Conservation (phyloP, 2,888 invertebrate species). For the Hetaerina titia region DNA sequence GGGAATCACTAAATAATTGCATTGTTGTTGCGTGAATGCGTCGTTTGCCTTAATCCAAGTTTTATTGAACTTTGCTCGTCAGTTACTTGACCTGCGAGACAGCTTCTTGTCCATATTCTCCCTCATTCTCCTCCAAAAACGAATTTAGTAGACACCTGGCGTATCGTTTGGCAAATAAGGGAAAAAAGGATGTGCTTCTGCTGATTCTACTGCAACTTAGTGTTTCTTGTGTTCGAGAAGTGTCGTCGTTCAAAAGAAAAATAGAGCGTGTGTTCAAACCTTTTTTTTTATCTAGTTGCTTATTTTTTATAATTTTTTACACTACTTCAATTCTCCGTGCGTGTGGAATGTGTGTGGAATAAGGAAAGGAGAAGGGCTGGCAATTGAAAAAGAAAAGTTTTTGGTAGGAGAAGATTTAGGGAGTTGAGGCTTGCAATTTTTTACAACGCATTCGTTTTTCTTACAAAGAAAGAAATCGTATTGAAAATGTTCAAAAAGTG, state of each 20-base stretch:
- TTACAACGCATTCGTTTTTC: constrained; percentile 11
- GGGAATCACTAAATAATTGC: background rate
- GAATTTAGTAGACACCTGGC: constrained; percentile 20
- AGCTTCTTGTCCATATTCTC: constrained; percentile 24
- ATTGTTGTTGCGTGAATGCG: constrained; percentile 47
- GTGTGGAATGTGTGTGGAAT: constrained; percentile 54
- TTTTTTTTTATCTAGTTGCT: constrained; percentile 54
- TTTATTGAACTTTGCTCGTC: constrained; percentile 51
- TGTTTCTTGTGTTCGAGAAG: constrained; percentile 47
- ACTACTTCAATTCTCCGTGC: constrained; percentile 50
- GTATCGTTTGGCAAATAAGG: constrained; percentile 25
- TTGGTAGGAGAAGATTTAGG: constrained; percentile 11
- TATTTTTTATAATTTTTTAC: constrained; percentile 66
- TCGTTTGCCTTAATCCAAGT: constrained; percentile 43
- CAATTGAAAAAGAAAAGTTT: constrained; percentile 11
- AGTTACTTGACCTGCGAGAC: background rate
- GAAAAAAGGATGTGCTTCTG: constrained; percentile 52
- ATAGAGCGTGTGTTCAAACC: constrained; percentile 51
- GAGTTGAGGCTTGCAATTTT: constrained; percentile 41
- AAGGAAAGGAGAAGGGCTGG: constrained; percentile 11
- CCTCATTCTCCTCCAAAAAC: constrained; percentile 39
- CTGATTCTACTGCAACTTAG: background rate
- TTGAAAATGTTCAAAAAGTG: constrained; percentile 34
- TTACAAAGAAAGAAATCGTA: constrained; percentile 23
- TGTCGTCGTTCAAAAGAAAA: constrained; percentile 32